Evolutionary conservation across 2,797 vertebrate species (phyloP).

Genomic region (Manis javanica): DNA sequence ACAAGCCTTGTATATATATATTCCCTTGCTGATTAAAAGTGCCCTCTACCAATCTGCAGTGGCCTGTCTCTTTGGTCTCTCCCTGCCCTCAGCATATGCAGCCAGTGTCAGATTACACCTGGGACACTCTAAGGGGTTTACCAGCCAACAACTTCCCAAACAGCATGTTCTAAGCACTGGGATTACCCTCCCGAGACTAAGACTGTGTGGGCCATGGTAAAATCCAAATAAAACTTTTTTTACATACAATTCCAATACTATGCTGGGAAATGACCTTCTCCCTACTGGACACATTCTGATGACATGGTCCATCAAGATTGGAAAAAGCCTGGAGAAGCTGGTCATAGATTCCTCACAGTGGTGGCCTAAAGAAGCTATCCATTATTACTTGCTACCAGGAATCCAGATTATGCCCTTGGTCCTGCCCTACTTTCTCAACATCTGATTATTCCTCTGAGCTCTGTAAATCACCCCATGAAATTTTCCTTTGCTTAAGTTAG

Average conservation of each 20-base stretch:
- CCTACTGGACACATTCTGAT: neutral
- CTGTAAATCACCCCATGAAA: neutral
- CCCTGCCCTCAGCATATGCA: no score
- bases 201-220: neutral
- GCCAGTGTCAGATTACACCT: no score
- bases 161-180: neutral
- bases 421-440: neutral
- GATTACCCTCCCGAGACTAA: neutral
- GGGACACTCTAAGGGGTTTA: no score
- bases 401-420: neutral
- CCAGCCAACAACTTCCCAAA: neutral
- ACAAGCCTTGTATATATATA: no score
- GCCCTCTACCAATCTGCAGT: no score
- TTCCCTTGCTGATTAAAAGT: no score
- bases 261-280: neutral
- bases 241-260: neutral
- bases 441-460: neutral
- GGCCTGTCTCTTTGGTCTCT: no score
- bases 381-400: neutral
- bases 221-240: neutral
- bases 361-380: neutral
- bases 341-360: neutral
- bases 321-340: neutral
- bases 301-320: neutral
- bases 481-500: neutral